phyloP scores from a whole-genome alignment of 2,113 vertebrate species.

The Lota lota region DNA sequence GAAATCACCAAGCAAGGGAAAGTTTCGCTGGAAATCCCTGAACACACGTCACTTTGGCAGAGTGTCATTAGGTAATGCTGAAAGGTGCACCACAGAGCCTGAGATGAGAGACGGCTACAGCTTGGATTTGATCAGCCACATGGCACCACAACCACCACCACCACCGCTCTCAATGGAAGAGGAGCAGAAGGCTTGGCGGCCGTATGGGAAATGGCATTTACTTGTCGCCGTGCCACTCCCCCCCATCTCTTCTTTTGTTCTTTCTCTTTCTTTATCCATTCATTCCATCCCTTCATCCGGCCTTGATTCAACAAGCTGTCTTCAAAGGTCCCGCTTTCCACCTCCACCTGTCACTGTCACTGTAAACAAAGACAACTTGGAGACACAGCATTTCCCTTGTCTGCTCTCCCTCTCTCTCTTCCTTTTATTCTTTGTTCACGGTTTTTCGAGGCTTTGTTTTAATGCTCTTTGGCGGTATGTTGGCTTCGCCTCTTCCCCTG shows the following conservation, averaged over 20 bases:
- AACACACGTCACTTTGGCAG: slow-evolving; percentile 7
- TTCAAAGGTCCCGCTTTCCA: slow-evolving; percentile 72
- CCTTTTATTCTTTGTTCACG: slow-evolving; percentile 26
- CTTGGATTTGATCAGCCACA: slow-evolving; percentile 40
- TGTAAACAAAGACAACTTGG: slow-evolving; percentile 65
- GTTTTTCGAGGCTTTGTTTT: slow-evolving; percentile 3
- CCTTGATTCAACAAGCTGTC: slow-evolving; percentile 62
- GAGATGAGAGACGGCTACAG: slow-evolving; percentile 20
- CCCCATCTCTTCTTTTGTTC: slow-evolving; percentile 54
- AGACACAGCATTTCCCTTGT: slow-evolving; percentile 48
- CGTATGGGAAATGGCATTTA: slow-evolving; percentile 65
- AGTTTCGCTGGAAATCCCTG: not conserved
- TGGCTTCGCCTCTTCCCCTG: not conserved
- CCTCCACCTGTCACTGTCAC: slow-evolving; percentile 69
- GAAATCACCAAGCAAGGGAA: too few species aligned
- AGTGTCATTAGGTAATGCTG: not conserved
- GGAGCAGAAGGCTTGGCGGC: slow-evolving; percentile 58
- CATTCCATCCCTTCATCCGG: slow-evolving; percentile 46
- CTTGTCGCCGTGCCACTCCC: slow-evolving; percentile 16
- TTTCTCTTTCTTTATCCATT: slow-evolving; percentile 51
- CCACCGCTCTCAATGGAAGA: slow-evolving; percentile 10
- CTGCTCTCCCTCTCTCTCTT: slow-evolving; percentile 33
- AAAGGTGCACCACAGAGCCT: slow-evolving; percentile 4
- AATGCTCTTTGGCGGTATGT: not conserved
- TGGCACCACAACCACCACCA: slow-evolving; percentile 35